A percentile compares a stretch with the other conserved stretches of the same genome.
phyloP scores from a whole-genome alignment of 2,888 invertebrate species.

The Cryptocephalus moraei region DNA sequence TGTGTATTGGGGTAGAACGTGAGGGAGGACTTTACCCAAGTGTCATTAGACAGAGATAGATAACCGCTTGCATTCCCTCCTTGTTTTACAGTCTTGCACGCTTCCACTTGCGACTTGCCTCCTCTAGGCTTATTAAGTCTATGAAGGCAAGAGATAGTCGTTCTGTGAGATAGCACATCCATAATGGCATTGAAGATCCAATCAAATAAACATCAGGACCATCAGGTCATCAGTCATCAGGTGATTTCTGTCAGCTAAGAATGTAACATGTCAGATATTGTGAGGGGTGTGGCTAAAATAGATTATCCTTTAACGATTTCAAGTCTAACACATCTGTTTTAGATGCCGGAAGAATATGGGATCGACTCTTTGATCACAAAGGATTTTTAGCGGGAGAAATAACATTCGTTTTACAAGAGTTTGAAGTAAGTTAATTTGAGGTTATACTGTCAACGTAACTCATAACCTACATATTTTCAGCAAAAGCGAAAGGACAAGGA shows the following conservation, averaged over 20 bases:
- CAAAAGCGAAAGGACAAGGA: conserved; percentile 70
- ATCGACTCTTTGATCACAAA: conserved; percentile 76
- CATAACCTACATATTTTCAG: conserved; percentile 35
- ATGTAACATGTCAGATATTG: conserved; percentile 29
- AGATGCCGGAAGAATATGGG: conserved; percentile 79
- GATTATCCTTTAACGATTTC: conserved; percentile 4
- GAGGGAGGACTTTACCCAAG: too few species aligned
- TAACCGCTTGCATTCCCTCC: too few species aligned
- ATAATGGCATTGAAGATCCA: too few species aligned
- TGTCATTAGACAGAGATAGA: too few species aligned
- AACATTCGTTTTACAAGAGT: conserved; percentile 70
- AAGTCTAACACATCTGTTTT: conserved; percentile 23
- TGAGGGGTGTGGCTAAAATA: conserved; percentile 29
- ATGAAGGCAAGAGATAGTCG: too few species aligned
- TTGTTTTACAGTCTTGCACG: too few species aligned
- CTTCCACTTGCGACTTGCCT: too few species aligned
- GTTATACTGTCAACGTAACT: conserved; percentile 12
- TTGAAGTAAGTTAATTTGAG: conserved; percentile 54
- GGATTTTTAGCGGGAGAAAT: conserved; percentile 82
- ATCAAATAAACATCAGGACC: too few species aligned
- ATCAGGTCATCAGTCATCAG: too few species aligned
- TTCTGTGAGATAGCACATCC: too few species aligned
- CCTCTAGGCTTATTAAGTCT: too few species aligned
- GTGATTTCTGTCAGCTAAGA: not conserved
- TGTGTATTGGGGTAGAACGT: too few species aligned